Percentiles rank a stretch among this genome's conserved stretches.
Conservation (phyloP, 2,113 vertebrate species). For the Ailuropoda melanoleuca region DNA sequence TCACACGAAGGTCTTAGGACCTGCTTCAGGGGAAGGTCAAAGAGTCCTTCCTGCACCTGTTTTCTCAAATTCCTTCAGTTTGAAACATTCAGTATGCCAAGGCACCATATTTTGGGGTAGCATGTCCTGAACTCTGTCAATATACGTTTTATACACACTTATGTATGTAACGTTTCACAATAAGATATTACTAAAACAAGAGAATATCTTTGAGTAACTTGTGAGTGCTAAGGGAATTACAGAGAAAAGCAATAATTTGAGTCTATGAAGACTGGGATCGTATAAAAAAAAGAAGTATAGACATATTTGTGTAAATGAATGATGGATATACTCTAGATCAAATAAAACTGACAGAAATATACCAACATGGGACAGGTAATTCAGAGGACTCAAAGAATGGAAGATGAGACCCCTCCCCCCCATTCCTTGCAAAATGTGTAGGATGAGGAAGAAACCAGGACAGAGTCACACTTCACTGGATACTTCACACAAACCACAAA, state of each 20-base stretch:
- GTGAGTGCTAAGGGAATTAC: background rate
- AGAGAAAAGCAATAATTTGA: background rate
- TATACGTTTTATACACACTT: background rate
- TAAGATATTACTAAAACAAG: background rate
- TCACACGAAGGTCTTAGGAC: background rate
- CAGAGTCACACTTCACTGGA: background rate
- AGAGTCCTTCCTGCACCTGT: background rate
- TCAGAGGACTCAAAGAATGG: background rate
- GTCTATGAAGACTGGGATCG: background rate
- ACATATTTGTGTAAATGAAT: background rate
- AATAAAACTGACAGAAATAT: background rate
- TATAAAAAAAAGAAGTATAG: background rate
- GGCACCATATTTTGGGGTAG: background rate
- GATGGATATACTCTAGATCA: background rate
- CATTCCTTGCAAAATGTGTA: background rate
- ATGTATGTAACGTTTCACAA: background rate
- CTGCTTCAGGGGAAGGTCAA: background rate
- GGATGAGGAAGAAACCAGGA: background rate
- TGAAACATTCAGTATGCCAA: background rate
- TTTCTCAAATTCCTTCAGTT: background rate
- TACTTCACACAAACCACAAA: background rate
- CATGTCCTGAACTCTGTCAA: background rate
- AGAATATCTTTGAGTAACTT: background rate
- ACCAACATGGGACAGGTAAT: background rate
- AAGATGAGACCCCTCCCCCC: background rate